A percentile compares a stretch with the other conserved stretches of the same genome.
phyloP scores from a whole-genome alignment of 2,888 invertebrate genomes.

The Lordiphosa andalusiaca region DNA sequence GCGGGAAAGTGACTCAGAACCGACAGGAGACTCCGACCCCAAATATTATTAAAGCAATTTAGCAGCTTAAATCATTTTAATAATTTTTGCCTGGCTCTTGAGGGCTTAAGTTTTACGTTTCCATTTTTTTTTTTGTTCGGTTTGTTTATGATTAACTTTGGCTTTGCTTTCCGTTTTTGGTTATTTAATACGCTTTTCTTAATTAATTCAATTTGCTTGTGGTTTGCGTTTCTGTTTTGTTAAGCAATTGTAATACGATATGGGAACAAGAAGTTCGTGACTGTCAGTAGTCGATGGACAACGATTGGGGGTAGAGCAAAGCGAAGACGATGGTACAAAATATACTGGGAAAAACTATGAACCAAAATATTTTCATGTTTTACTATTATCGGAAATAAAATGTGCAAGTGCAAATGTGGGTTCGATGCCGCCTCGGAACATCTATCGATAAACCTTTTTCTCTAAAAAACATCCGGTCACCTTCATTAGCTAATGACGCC shows the following conservation, averaged over 20 bases:
- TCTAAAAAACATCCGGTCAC: too few relatives aligned
- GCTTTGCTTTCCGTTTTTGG: slow-evolving; percentile 29
- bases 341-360: too few relatives aligned
- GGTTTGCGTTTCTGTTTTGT: slow-evolving; percentile 17
- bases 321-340: too few relatives aligned
- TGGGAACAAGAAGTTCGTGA: slow-evolving; percentile 30
- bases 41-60: slow-evolving; percentile 43
- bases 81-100: slow-evolving; percentile 47
- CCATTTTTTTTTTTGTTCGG: slow-evolving; percentile 2
- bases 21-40: slow-evolving; percentile 9
- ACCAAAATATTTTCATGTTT: too few relatives aligned
- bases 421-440: too few relatives aligned
- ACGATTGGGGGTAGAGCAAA: too few relatives aligned
- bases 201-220: slow-evolving; percentile 59
- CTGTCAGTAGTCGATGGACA: slow-evolving; percentile 12
- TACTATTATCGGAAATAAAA: too few relatives aligned
- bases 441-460: too few relatives aligned
- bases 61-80: slow-evolving; percentile 60
- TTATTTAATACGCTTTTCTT: slow-evolving; percentile 58
- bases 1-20: neutral
- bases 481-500: too few relatives aligned
- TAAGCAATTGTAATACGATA: slow-evolving; percentile 44
- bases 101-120: slow-evolving; percentile 12
- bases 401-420: too few relatives aligned
- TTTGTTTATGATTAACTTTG: slow-evolving; percentile 23